Base-by-base conservation (phyloP, 2,113 vertebrate genomes). In the Podarcis cretensis region DNA sequence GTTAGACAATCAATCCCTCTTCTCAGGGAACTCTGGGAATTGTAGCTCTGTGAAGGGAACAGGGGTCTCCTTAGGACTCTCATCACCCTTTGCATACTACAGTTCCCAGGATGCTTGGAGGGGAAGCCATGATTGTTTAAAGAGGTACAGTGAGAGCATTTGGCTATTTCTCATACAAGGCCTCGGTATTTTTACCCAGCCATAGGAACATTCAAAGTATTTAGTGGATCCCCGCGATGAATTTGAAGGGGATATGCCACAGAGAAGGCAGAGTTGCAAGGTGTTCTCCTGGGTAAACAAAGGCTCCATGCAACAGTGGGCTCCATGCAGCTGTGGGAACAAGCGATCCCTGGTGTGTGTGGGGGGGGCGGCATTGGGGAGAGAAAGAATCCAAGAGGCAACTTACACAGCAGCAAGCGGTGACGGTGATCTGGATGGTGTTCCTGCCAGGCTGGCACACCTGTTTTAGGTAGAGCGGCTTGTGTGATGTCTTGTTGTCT, bases 341-440 rank as follows among this genome's bases (percentile, higher is more conserved):
- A 37, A 43, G 57, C 6, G 23, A 20, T 66, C 2, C 1, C 35
- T 35, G 35, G 35, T 35, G 35, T 1, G 35, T n/a, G n/a, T n/a
- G 43, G 48, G 48, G 0, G 43, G 6, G 43, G 1, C 10, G 9
- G 48, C 10, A 2, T 54, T 0, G 48, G 48, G 48, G 2, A 54
- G 48, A 0, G 23, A 18, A 2, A 0, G 0, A 4, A 1, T 21
- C 21, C 1, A 1, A 9, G 2, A 0, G 0, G 0, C 1, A 20
- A 98, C 99, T 97, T 93, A 99, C 98, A 0, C 98, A 99, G 94
- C 99, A 99, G 96, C 99, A 99, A 92, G 98, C 98, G 0, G 98
- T 99, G 85, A 99, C 99, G 0, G 99, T 99, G 96, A 99, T 99
- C 97, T 99, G 98, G 84, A 99, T 98, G 73, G 98, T 99, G 97